phyloP scores from a whole-genome alignment of 2,113 vertebrate genomes.

The Cyphomyrus plagiostoma region DNA sequence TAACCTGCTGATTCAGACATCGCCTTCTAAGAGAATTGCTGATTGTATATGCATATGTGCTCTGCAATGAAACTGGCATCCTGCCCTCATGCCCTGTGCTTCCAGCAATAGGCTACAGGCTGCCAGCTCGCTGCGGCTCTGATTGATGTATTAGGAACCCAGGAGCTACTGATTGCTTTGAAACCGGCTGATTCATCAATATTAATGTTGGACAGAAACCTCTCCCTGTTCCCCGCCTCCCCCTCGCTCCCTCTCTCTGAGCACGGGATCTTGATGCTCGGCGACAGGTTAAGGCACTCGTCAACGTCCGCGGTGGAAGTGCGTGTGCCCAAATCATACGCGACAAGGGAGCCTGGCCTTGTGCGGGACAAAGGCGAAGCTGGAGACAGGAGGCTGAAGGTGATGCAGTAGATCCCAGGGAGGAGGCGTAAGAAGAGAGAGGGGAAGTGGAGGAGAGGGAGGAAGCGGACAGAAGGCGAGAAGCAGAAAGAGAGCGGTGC shows the following conservation, averaged over 20 bases:
- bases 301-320: slow-evolving; percentile 27
- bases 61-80: neutral
- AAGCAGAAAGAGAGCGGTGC: slow-evolving; percentile 10
- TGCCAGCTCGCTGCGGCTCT: neutral
- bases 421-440: neutral
- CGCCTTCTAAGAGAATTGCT: neutral
- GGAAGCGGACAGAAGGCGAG: neutral
- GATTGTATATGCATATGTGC: neutral
- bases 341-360: slow-evolving; percentile 12
- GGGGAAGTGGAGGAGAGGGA: slow-evolving; percentile 18
- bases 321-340: slow-evolving; percentile 23
- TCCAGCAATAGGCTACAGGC: neutral
- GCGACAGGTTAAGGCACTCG: slow-evolving; percentile 34
- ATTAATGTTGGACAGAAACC: slow-evolving; percentile 22
- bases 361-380: neutral
- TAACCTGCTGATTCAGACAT: neutral
- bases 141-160: neutral
- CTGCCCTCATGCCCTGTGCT: neutral
- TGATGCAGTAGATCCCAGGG: neutral
- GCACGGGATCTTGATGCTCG: slow-evolving; percentile 25
- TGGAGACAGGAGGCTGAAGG: slow-evolving; percentile 26
- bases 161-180: neutral
- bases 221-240: neutral
- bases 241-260: slow-evolving; percentile 4
- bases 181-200: slow-evolving; percentile 41